Base-by-base conservation (phyloP, 2,888 invertebrate genomes). In the Zelleria hepariella region DNA sequence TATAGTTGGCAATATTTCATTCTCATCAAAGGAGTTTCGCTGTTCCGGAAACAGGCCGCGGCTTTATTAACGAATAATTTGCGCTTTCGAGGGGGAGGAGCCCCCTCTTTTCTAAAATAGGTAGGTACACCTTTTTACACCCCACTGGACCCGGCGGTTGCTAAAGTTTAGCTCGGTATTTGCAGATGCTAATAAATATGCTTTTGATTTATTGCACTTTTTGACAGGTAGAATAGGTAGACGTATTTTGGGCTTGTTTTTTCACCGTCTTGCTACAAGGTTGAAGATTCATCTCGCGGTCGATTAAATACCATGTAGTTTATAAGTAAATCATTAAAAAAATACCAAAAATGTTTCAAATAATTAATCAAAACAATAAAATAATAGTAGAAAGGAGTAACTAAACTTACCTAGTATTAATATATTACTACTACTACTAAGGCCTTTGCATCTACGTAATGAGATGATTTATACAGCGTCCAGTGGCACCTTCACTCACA, bases 61-160 rank as follows among this genome's bases (percentile, higher is more conserved):
- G 71, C 72, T 84, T 84, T 85, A 86, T 81, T 81, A 81, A 80
- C 77, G 80, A 80, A 82, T 81, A 78, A 80, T 80, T 83, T 74
- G 72, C 75, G 78, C 75, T 76, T 75, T 73, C 62, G 73, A 49
- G 32, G 52, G 21, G 48, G 21, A 47, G 42, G 21, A 10, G 32
- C 32, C 32, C 15, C 32, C 32, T 42, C 32, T 42, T 15, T 42
- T 42, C 32, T 42, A 42, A n/a, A 42, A 42, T 42, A 42, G 56
- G 7, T 32, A 25, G n/a, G 23, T 3, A 54, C 18, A 25, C 18
- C 24, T 56, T 42, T 56, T 56, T 42, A 15, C 21, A 18, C 27
- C 42, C 32, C 42, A 42, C 23, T 57, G 58, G 27, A 60, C 47
- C 23, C n/a, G n/a, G n/a, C n/a, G 59, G 51, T 21, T 18, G 51